Conservation (phyloP, 1,140 invertebrate genomes). For the Calosoma granatense region DNA sequence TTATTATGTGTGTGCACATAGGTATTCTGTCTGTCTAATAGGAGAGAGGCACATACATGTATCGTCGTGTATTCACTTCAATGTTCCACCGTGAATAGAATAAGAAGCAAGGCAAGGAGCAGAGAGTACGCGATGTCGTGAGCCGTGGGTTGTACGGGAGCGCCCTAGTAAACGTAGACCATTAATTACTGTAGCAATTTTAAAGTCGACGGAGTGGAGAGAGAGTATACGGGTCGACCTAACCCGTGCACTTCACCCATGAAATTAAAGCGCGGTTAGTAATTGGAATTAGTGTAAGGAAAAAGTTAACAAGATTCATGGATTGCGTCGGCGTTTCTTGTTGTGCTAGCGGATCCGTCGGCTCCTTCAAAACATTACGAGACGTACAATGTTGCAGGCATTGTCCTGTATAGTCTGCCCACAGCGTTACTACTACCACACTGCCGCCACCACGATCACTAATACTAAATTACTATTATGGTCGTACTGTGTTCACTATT, state of each 20-base stretch:
- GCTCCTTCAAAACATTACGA: background rate
- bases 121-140: background rate
- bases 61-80: too few relatives aligned
- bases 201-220: background rate
- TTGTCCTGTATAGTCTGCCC: too few relatives aligned
- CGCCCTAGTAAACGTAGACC: background rate
- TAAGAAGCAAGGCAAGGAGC: too few relatives aligned
- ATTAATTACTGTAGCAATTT: constrained; percentile 8
- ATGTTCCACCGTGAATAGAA: too few relatives aligned
- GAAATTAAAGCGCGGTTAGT: constrained; percentile 7
- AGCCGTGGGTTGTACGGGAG: background rate
- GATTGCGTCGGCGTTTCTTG: constrained; percentile 2
- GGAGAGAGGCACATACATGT: too few relatives aligned
- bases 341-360: background rate
- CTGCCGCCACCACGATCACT: background rate
- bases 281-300: constrained; percentile 5
- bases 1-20: too few relatives aligned
- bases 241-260: constrained; percentile 6
- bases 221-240: background rate
- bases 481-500: too few relatives aligned
- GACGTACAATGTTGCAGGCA: too few relatives aligned
- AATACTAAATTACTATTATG: background rate
- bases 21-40: too few relatives aligned
- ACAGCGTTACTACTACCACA: too few relatives aligned
- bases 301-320: constrained; percentile 8